Evolutionary conservation across 2,113 vertebrate genomes (phyloP).

Genomic region (Strigops habroptila): DNA sequence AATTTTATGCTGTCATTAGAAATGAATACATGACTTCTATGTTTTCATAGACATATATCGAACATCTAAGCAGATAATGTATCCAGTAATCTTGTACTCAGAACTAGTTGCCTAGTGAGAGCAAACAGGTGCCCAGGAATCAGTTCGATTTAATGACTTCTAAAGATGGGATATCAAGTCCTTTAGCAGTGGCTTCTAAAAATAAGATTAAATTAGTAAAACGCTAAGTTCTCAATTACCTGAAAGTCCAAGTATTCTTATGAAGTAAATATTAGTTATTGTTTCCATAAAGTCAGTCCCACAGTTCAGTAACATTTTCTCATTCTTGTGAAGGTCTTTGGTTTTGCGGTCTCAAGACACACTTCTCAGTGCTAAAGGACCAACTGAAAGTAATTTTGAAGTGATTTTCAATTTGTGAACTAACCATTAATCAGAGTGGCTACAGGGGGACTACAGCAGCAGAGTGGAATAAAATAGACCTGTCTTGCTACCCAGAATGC

Average conservation of each 20-base stretch:
- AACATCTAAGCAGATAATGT: neutral
- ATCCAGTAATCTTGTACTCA: neutral
- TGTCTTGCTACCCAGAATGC: neutral
- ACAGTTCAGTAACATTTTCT: neutral
- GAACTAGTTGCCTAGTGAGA: neutral
- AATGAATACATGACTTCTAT: neutral
- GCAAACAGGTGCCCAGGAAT: neutral
- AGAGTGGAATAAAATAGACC: neutral
- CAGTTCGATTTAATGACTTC: constrained; percentile 1
- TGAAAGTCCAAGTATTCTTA: neutral
- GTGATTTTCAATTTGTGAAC: neutral
- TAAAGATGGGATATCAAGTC: neutral
- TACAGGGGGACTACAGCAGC: neutral
- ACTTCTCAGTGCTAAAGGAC: neutral
- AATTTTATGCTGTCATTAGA: neutral
- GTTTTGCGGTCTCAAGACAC: neutral
- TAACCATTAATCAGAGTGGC: neutral
- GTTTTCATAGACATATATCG: neutral
- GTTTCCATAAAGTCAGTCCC: neutral
- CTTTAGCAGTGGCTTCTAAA: neutral
- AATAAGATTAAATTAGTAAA: neutral
- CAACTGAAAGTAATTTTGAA: neutral
- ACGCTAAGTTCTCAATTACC: neutral
- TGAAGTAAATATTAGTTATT: neutral
- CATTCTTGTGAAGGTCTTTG: neutral